Conservation (phyloP, 2,888 invertebrate species). For the Cactoblastis cactorum region DNA sequence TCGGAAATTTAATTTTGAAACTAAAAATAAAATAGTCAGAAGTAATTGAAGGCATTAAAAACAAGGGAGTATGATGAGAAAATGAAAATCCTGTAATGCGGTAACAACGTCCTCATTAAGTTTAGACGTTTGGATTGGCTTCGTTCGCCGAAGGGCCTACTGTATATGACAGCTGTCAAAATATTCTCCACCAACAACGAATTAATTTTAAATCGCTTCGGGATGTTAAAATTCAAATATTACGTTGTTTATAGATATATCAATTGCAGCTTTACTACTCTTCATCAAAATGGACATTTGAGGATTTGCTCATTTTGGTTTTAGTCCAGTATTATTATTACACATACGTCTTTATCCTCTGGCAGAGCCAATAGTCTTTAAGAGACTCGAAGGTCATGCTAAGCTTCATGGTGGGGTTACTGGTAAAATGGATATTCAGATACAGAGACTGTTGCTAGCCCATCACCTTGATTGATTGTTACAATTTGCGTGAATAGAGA, state of each 20-base stretch:
- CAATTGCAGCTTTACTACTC: neutral
- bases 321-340: too few species aligned
- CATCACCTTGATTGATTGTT: too few species aligned
- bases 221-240: conserved; percentile 11
- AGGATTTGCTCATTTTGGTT: neutral
- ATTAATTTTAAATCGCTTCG: conserved; percentile 33
- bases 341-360: too few species aligned
- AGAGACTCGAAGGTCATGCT: too few species aligned
- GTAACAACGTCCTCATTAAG: conserved; percentile 35
- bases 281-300: neutral
- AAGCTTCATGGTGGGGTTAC: too few species aligned
- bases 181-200: conserved; percentile 54
- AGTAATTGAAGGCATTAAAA: conserved; percentile 2
- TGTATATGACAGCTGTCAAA: conserved; percentile 70
- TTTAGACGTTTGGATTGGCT: conserved; percentile 55
- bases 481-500: too few species aligned
- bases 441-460: too few species aligned
- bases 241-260: neutral
- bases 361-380: too few species aligned
- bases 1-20: too few species aligned
- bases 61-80: neutral
- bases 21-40: too few species aligned
- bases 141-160: conserved; percentile 68
- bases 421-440: too few species aligned
- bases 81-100: conserved; percentile 7